phyloP scores from a whole-genome alignment of 2,797 vertebrate genomes.

The Cercopithecus mitis region DNA sequence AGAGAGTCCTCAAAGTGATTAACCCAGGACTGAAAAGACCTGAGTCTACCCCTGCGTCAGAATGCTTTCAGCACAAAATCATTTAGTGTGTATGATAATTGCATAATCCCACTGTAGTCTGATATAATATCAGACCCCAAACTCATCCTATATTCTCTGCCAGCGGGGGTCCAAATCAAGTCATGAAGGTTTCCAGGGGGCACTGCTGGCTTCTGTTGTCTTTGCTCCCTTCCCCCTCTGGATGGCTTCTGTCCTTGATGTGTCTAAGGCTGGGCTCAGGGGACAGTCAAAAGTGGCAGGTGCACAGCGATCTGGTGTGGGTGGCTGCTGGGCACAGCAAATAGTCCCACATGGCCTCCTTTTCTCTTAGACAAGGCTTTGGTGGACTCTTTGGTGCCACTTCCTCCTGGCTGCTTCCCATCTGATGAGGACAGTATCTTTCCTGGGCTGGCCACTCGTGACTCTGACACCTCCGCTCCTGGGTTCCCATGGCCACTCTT shows the following conservation, averaged over 20 bases:
- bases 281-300: not conserved
- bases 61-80: not conserved
- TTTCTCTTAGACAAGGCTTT: not conserved
- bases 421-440: not conserved
- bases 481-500: not conserved
- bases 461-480: not conserved
- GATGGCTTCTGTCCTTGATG: not conserved
- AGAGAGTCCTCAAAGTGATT: not conserved
- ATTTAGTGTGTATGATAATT: not conserved
- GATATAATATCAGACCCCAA: not conserved
- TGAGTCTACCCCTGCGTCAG: not conserved
- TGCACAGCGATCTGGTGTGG: no score
- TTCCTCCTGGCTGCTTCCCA: not conserved
- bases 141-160: not conserved
- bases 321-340: rapidly evolving
- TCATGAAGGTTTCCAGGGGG: not conserved
- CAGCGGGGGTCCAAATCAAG: not conserved
- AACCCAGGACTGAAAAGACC: not conserved
- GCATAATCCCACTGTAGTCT: not conserved
- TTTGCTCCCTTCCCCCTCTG: not conserved
- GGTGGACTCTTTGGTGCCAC: not conserved
- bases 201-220: not conserved
- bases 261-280: not conserved
- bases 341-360: not conserved
- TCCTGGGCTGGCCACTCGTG: not conserved